phyloP scores from a whole-genome alignment of 2,888 invertebrate genomes.

The Willowsia nigromaculata region DNA sequence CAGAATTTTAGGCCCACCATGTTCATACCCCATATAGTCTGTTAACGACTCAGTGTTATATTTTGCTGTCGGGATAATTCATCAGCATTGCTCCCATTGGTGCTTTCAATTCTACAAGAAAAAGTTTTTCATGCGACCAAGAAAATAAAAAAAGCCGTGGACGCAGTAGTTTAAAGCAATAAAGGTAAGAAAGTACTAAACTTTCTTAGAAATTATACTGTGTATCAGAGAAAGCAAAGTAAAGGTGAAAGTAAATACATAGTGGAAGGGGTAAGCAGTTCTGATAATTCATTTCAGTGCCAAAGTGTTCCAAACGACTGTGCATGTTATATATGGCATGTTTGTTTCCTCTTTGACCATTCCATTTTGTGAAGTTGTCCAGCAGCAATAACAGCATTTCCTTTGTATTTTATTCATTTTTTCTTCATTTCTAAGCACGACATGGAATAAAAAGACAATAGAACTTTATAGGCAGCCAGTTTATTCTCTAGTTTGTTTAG shows the following conservation, averaged over 20 bases:
- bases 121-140: background rate
- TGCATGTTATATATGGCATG: background rate
- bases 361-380: constrained; percentile 8
- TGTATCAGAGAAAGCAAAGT: background rate
- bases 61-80: constrained; percentile 53
- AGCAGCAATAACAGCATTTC: background rate
- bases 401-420: background rate
- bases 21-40: background rate
- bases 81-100: constrained; percentile 65
- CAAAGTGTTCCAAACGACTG: background rate
- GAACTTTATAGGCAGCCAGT: background rate
- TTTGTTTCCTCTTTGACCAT: background rate
- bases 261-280: constrained; percentile 6
- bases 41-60: constrained; percentile 15
- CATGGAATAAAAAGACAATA: constrained; percentile 2
- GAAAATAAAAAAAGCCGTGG: background rate
- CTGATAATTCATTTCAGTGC: constrained; percentile 45
- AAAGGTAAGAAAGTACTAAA: background rate
- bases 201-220: background rate
- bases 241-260: background rate
- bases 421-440: background rate
- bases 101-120: constrained; percentile 40
- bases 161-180: background rate
- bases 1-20: too few species aligned
- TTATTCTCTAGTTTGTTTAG: background rate